phyloP scores from a whole-genome alignment of 2,797 vertebrate species.

The Argentina silus region DNA sequence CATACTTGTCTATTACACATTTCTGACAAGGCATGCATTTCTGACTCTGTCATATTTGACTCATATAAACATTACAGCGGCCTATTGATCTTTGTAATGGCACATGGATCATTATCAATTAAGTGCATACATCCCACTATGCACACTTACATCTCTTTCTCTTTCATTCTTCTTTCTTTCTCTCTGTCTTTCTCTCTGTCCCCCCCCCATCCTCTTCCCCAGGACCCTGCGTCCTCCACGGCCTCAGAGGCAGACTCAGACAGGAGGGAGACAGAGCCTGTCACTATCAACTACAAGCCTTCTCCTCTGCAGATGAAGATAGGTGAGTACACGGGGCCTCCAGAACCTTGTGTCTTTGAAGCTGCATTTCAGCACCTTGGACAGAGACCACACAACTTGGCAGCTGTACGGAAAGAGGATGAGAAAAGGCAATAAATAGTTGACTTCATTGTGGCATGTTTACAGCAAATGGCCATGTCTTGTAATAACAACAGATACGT shows the following conservation, averaged over 20 bases:
- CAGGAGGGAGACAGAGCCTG: slow-evolving; percentile 90
- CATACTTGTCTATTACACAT: too few species aligned
- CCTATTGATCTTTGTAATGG: too few species aligned
- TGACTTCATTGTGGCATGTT: too few species aligned
- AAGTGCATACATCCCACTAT: too few species aligned
- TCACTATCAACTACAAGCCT: slow-evolving; percentile 98
- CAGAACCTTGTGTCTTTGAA: slow-evolving; percentile 17
- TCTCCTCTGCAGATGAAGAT: slow-evolving; percentile 97
- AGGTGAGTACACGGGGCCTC: slow-evolving; percentile 76
- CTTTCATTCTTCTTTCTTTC: slow-evolving; percentile 9
- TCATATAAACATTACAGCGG: too few species aligned
- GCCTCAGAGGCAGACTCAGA: slow-evolving; percentile 93
- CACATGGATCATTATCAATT: too few species aligned
- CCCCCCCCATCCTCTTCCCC: slow-evolving; percentile 8
- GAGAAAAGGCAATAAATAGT: neutral
- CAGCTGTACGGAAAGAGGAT: neutral
- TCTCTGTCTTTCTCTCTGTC: neutral
- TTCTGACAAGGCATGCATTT: too few species aligned
- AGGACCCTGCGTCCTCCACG: slow-evolving; percentile 92
- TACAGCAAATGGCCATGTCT: too few species aligned
- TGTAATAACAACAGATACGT: too few species aligned
- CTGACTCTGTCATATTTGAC: too few species aligned
- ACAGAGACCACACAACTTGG: slow-evolving; percentile 36
- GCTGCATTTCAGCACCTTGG: slow-evolving; percentile 62
- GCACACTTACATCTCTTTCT: slow-evolving; percentile 25